phyloP scores from a whole-genome alignment of 2,888 invertebrate genomes.

The Drosophila lacicola region DNA sequence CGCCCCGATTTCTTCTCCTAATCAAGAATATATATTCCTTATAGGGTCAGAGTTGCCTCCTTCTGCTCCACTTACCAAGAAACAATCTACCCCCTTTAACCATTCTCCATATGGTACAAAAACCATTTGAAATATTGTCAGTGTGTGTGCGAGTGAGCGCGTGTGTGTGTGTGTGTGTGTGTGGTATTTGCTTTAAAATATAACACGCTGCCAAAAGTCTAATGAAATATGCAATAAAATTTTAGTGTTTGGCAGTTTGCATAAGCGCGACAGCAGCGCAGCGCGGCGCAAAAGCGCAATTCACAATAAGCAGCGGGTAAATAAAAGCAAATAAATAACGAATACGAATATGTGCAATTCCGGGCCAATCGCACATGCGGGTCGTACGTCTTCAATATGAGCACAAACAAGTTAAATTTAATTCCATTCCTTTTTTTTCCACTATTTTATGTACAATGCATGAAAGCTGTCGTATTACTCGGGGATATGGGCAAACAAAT shows the following conservation, averaged over 20 bases:
- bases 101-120: neutral
- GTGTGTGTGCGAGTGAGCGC: conserved; percentile 1
- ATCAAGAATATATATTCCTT: no score
- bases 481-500: no score
- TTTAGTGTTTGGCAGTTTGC: conserved; percentile 69
- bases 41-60: no score
- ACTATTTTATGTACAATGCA: no score
- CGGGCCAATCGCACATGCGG: neutral
- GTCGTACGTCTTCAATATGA: no score
- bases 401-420: neutral
- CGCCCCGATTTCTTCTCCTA: no score
- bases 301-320: conserved; percentile 40
- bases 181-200: conserved; percentile 60
- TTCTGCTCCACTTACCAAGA: no score
- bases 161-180: conserved; percentile 8
- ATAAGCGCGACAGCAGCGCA: conserved; percentile 36
- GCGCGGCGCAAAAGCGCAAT: conserved; percentile 44
- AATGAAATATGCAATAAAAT: conserved; percentile 82
- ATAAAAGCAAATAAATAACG: conserved; percentile 45
- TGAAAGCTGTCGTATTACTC: no score
- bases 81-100: no score
- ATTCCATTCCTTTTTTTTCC: no score
- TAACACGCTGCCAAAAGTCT: conserved; percentile 68
- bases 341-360: conserved; percentile 14
- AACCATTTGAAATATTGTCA: conserved; percentile 72